Evolutionary conservation across 2,888 invertebrate species (phyloP).

Genomic region (Plagodis pulveraria): DNA sequence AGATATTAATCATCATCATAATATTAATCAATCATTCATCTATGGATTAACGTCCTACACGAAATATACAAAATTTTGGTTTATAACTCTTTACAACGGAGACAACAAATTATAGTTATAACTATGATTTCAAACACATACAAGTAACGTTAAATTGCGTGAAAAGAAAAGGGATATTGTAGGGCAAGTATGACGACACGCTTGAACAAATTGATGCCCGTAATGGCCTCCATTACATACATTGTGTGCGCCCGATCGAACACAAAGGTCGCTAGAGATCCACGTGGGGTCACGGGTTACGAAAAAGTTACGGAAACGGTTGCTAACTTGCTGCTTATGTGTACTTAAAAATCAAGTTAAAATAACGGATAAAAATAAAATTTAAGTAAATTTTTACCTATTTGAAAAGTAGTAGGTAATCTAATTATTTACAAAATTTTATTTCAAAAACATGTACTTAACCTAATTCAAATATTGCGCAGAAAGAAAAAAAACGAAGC

Average conservation of each 20-base stretch:
- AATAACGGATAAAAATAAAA: too few species aligned
- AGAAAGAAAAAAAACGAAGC: too few species aligned
- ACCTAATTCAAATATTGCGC: too few species aligned
- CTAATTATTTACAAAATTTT: too few species aligned
- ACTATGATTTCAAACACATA: constrained; percentile 5
- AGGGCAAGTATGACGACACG: constrained; percentile 72
- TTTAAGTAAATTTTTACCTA: too few species aligned
- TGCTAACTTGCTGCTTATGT: constrained; percentile 40
- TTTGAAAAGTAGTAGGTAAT: too few species aligned
- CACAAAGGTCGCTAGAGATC: constrained; percentile 61
- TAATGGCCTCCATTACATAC: constrained; percentile 75
- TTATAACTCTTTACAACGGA: too few species aligned
- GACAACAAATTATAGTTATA: neutral
- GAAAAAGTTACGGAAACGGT: constrained; percentile 65
- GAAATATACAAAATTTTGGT: constrained; percentile 4
- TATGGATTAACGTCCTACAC: constrained; percentile 1
- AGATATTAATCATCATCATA: too few species aligned
- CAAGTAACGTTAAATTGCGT: constrained; percentile 23
- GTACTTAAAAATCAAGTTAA: too few species aligned
- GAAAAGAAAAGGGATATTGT: constrained; percentile 51
- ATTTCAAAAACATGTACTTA: too few species aligned
- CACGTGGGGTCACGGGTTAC: constrained; percentile 54
- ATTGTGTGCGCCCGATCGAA: constrained; percentile 75
- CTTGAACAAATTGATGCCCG: constrained; percentile 72
- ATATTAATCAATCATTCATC: too few species aligned